These are phyloP conservation scores for Drosophila multiciliata DNA, from an alignment of 2,888 invertebrate species.

Conservation along the genomic window DNA sequence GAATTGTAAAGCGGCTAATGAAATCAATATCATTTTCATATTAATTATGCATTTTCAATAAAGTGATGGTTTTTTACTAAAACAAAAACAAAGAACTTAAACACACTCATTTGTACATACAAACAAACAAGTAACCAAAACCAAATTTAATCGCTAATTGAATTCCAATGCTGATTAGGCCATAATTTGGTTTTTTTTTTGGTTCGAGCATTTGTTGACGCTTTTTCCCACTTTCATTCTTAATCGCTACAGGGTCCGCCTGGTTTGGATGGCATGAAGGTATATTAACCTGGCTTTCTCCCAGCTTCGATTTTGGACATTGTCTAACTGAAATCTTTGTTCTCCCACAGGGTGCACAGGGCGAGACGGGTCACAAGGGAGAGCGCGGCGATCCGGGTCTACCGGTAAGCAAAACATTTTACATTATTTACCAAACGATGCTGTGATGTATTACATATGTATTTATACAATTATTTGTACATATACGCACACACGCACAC, in stretches of 20 bases:
- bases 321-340: constrained; percentile 31
- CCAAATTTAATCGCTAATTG: not conserved
- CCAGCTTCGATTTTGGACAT: constrained; percentile 3
- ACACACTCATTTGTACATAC: constrained; percentile 21
- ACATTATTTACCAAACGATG: not conserved
- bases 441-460: constrained; percentile 20
- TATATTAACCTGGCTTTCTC: constrained; percentile 84
- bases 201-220: constrained; percentile 40
- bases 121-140: constrained; percentile 20
- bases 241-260: constrained; percentile 90
- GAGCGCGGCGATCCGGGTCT: constrained; percentile 97
- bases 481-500: constrained; percentile 14
- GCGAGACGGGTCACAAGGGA: constrained; percentile 96
- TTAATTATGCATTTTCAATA: constrained; percentile 80
- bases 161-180: constrained; percentile 6
- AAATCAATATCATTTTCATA: constrained; percentile 72
- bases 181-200: constrained; percentile 10
- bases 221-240: constrained; percentile 56
- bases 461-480: constrained; percentile 14
- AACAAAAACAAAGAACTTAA: constrained; percentile 37
- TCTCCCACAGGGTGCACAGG: constrained; percentile 93
- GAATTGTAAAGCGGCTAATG: constrained; percentile 66
- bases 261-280: constrained; percentile 98
- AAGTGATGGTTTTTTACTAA: constrained; percentile 80
- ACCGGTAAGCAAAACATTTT: constrained; percentile 89